Conservation (phyloP, 1,140 invertebrate genomes). For the Teleopsis dalmanni region DNA sequence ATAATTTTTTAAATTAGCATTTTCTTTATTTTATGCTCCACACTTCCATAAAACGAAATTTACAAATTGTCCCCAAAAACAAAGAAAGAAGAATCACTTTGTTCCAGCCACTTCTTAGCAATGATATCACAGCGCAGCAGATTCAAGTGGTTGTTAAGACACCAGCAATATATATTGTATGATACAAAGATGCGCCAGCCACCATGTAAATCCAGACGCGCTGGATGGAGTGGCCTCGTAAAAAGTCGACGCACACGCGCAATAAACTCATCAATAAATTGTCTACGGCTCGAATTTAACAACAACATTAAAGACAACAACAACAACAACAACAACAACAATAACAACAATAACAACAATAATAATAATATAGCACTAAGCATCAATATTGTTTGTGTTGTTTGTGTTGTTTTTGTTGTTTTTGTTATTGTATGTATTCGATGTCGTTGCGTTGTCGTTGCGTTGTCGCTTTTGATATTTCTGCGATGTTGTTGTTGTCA, state of each 20-base stretch:
- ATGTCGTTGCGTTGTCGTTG: not conserved
- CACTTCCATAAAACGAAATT: conserved; percentile 39
- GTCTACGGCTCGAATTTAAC: conserved; percentile 29
- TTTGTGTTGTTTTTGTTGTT: not conserved
- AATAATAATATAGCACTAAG: no score
- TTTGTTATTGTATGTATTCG: not conserved
- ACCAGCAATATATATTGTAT: not conserved
- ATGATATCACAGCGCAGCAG: not conserved
- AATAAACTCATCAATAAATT: conserved; percentile 46
- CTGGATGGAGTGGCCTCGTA: conserved; percentile 10
- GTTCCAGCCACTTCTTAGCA: conserved; percentile 14
- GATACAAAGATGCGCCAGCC: not conserved
- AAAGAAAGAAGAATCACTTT: conserved; percentile 26
- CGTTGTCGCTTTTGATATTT: not conserved
- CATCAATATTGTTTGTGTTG: not conserved
- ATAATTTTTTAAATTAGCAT: conserved; percentile 44
- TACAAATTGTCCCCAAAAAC: conserved; percentile 36
- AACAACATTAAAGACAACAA: conserved; percentile 1
- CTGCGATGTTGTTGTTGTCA: no score
- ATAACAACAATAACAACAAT: conserved; percentile 1
- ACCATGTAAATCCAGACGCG: not conserved
- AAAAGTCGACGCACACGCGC: conserved; percentile 23
- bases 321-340: conserved; percentile 5
- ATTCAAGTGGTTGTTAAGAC: not conserved
- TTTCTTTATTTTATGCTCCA: conserved; percentile 32